A percentile compares a stretch with the other conserved stretches of the same genome.
Evolutionary conservation across 2,888 invertebrate species (phyloP).

Genomic region (Lithodes maja): DNA sequence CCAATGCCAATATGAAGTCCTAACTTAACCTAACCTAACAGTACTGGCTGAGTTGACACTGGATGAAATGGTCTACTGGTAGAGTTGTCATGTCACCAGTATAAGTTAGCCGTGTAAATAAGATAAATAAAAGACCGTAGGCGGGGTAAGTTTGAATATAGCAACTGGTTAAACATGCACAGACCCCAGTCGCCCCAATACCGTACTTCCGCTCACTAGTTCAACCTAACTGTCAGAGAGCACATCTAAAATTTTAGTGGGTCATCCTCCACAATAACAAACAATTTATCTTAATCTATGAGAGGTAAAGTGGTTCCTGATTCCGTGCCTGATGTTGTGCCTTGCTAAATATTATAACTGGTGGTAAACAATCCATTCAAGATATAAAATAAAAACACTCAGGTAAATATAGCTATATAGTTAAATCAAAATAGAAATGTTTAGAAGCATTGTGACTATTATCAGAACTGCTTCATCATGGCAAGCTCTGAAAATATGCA

Average conservation of each 20-base stretch:
- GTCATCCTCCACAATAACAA: constrained; percentile 52
- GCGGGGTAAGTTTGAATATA: neutral
- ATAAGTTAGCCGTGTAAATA: no score
- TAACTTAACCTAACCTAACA: no score
- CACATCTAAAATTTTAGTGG: constrained; percentile 55
- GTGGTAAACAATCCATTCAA: constrained; percentile 25
- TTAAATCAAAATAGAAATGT: neutral
- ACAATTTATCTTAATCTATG: neutral
- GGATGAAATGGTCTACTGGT: no score
- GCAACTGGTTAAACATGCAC: neutral
- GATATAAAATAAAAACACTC: neutral
- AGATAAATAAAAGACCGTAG: no score
- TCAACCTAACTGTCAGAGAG: constrained; percentile 56
- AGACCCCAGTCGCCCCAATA: neutral
- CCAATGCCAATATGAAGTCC: no score
- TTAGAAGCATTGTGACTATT: no score
- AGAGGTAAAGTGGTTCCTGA: constrained; percentile 3
- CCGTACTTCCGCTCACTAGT: neutral
- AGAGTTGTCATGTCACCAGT: no score
- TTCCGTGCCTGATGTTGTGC: constrained; percentile 48
- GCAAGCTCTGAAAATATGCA: no score
- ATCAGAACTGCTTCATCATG: no score
- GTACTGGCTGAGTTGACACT: no score
- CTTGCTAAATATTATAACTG: constrained; percentile 39
- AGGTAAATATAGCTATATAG: neutral